These are phyloP conservation scores for Probaryconus sp. DNA, from an alignment of 1,140 invertebrate genomes.

Conservation along the genomic window DNA sequence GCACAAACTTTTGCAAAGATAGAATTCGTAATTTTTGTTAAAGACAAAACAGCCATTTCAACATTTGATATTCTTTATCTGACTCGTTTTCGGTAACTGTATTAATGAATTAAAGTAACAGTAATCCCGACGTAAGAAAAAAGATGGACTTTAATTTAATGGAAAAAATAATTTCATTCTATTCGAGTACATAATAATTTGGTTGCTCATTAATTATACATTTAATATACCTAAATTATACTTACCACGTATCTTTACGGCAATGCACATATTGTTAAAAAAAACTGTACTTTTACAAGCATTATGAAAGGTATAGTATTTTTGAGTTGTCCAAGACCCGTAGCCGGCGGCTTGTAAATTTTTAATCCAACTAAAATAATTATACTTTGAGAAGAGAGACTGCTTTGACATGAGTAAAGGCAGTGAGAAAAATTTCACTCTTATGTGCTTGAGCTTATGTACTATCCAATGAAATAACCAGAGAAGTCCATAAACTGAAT, in stretches of 20 bases:
- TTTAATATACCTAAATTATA: constrained; percentile 4
- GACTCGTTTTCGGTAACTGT: constrained; percentile 21
- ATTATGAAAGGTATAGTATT: constrained; percentile 34
- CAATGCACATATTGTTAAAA: constrained; percentile 20
- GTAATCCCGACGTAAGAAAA: not conserved
- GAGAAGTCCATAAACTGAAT: constrained; percentile 35
- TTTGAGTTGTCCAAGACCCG: constrained; percentile 34
- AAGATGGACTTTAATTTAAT: constrained; percentile 30
- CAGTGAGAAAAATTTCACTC: constrained; percentile 43
- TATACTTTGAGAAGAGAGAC: constrained; percentile 73
- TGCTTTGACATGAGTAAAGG: constrained; percentile 64
- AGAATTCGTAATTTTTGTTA: no score
- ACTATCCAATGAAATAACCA: constrained; percentile 33
- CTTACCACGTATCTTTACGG: constrained; percentile 9
- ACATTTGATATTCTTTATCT: constrained; percentile 2
- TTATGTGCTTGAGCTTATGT: constrained; percentile 49
- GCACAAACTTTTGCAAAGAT: no score
- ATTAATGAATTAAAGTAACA: constrained; percentile 4
- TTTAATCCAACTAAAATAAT: constrained; percentile 77
- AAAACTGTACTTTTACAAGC: constrained; percentile 26
- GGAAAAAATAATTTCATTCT: constrained; percentile 35
- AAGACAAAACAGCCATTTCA: no score
- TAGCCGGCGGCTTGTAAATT: constrained; percentile 56
- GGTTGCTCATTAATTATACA: constrained; percentile 43
- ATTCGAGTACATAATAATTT: constrained; percentile 23